Base-by-base conservation (phyloP, 2,888 invertebrate species). In the Amphipoea oculea region DNA sequence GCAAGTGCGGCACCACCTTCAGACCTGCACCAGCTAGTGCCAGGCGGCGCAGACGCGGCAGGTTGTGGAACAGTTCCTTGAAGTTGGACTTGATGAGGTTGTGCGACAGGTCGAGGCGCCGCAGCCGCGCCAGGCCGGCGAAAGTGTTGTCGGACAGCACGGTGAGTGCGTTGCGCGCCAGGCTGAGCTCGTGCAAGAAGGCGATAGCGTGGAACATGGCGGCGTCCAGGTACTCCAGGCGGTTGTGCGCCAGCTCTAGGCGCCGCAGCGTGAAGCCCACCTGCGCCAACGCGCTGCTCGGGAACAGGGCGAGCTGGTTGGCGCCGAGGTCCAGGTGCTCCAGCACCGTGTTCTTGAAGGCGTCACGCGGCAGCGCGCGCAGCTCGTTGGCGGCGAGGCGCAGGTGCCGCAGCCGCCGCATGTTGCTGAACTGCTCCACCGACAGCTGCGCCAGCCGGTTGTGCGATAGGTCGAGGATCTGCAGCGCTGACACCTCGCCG, bases 101-200 rank as follows among this genome's bases (percentile, higher is more conserved):
- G 74, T 97, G 97, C 62, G 98, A 98, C 23, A 99, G 96, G 92
- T 99, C 98, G 76, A 99, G 95, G 78, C 97, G 97, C 83, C 98
- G 97, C 73, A 98, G 96, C 86, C 98, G 97, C 62, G 98, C 97
- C 40, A 99, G 95, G 78, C 98, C 98, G 4, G 98, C 98, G 90
- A 99, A 98, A 1, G 98, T 98, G 92, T 98, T 98, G 92, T 99
- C 99, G 0, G 98, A 98, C 67, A 99, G 95, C 79, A 98, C 98
- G 0, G 98, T 98, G 71, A 99, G 97, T 84, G 98, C 98, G 93
- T 99, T 99, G 86, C 97, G 97, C 6, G 98, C 98, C 80, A 99
- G 94, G 92, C 98, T 98, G 57, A 99, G 96, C 86, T 98, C 98
- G 73, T 98, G 98, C 45, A 99, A 95, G 90, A 98, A 98, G 17